phyloP scores from a whole-genome alignment of 2,797 vertebrate species.

The Gallinago stenura region DNA sequence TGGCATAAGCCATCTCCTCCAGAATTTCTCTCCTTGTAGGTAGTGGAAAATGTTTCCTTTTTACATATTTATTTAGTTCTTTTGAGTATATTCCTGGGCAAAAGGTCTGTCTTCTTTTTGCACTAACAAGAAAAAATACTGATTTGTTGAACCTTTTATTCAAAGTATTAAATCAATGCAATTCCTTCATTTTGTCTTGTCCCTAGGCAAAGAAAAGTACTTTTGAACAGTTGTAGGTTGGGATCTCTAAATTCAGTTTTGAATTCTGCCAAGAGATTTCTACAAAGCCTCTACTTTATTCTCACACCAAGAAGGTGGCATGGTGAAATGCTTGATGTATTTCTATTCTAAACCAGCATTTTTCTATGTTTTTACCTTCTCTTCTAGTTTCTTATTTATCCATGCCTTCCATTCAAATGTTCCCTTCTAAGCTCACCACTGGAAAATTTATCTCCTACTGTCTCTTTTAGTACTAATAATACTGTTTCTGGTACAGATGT shows the following conservation, averaged over 20 bases:
- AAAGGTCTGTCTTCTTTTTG: background rate
- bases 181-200: background rate
- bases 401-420: background rate
- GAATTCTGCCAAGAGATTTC: background rate
- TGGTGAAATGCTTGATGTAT: background rate
- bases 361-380: background rate
- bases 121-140: background rate
- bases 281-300: background rate
- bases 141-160: background rate
- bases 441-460: background rate
- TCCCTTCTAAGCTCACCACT: background rate
- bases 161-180: background rate
- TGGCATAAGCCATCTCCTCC: slow-evolving; percentile 49
- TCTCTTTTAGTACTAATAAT: background rate
- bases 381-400: background rate
- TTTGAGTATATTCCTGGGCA: slow-evolving; percentile 25
- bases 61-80: slow-evolving; percentile 61
- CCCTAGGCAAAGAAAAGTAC: background rate
- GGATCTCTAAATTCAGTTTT: background rate
- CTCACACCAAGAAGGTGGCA: background rate
- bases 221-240: background rate
- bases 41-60: slow-evolving; percentile 70
- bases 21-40: slow-evolving; percentile 59
- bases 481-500: background rate
- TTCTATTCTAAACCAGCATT: background rate